phyloP scores from a whole-genome alignment of 2,888 invertebrate species.

The Standfussiana lucernea region DNA sequence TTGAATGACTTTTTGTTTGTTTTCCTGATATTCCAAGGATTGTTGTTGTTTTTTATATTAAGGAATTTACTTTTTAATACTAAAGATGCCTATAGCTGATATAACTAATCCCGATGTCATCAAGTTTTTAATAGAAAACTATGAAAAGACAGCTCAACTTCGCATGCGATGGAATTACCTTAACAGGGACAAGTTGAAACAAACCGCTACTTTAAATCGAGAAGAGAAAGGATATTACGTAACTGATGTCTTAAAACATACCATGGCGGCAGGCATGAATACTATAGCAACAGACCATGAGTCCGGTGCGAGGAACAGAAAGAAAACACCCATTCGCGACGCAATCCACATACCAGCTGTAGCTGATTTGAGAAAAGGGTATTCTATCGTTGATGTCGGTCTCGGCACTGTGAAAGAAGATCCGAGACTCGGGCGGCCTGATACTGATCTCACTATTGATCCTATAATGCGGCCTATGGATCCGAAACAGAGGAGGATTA shows the following conservation, averaged over 20 bases:
- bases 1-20: slow-evolving; percentile 5
- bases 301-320: slow-evolving; percentile 67
- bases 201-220: slow-evolving; percentile 72
- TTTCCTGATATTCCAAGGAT: neutral
- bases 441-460: slow-evolving; percentile 40
- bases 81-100: slow-evolving; percentile 75
- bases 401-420: slow-evolving; percentile 75
- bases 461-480: slow-evolving; percentile 61
- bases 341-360: slow-evolving; percentile 64
- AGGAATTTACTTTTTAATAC: slow-evolving; percentile 8
- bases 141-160: slow-evolving; percentile 75
- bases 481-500: slow-evolving; percentile 67
- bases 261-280: slow-evolving; percentile 70
- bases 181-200: slow-evolving; percentile 67
- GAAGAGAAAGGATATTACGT: slow-evolving; percentile 72
- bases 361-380: slow-evolving; percentile 69
- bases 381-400: slow-evolving; percentile 75
- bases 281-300: slow-evolving; percentile 71
- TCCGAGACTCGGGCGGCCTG: slow-evolving; percentile 70
- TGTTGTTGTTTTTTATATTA: neutral
- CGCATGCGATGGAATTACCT: slow-evolving; percentile 76
- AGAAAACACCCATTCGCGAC: slow-evolving; percentile 68
- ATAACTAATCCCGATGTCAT: slow-evolving; percentile 76
- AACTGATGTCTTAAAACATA: slow-evolving; percentile 68
- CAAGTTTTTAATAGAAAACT: slow-evolving; percentile 76